Conservation (phyloP, 64 coral and sea anemone genomes). For the Cladopsammia gracilis region DNA sequence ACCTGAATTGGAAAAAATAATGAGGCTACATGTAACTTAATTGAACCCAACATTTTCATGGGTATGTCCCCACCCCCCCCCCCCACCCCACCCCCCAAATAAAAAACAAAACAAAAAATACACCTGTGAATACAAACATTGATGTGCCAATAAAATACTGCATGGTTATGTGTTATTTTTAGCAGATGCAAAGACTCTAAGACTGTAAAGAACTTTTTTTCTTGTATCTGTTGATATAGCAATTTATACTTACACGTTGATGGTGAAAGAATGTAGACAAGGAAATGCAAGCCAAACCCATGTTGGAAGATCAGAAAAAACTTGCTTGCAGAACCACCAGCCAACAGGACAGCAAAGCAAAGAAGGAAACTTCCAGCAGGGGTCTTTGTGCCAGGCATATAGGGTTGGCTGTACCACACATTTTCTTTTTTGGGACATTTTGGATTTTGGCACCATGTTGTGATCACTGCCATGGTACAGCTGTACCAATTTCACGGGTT, state of each 20-base stretch:
- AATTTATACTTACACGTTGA: conserved; percentile 7
- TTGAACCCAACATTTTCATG: no score
- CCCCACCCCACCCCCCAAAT: no score
- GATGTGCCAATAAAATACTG: no score
- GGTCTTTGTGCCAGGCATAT: neutral
- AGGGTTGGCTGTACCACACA: conserved; percentile 31
- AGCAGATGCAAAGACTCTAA: no score
- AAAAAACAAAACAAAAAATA: no score
- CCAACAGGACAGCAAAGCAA: conserved; percentile 5
- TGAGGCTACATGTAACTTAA: no score
- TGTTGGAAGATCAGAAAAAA: neutral
- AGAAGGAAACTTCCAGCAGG: conserved; percentile 25
- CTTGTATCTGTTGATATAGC: neutral
- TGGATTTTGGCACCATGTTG: neutral
- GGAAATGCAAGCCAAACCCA: conserved; percentile 9
- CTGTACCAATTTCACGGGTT: neutral
- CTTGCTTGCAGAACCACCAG: conserved; percentile 9
- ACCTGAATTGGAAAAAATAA: neutral
- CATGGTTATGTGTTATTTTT: no score
- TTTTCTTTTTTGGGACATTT: neutral
- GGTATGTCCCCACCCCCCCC: no score
- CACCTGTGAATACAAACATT: no score
- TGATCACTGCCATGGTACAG: no score
- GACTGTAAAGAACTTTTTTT: no score
- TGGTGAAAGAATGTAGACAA: conserved; percentile 4